Percentiles rank a stretch among this genome's conserved stretches.
phyloP scores from a whole-genome alignment of 2,888 invertebrate species.

The Limnephilus lunatus region DNA sequence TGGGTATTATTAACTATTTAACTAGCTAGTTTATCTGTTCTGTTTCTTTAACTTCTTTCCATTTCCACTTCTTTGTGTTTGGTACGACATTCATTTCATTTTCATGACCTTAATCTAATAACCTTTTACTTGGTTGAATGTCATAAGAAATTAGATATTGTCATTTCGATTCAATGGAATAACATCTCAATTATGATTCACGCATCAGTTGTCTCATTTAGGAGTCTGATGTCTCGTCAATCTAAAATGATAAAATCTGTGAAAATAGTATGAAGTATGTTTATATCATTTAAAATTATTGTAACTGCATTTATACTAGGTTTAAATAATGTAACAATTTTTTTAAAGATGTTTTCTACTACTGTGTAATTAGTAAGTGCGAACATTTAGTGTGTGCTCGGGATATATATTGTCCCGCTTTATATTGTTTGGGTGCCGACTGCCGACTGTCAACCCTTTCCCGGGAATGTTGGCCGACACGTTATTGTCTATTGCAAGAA shows the following conservation, averaged over 20 bases:
- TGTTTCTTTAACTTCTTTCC: background rate
- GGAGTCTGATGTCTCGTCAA: no score
- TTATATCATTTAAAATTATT: background rate
- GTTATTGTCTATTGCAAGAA: no score
- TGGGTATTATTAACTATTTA: slow-evolving; percentile 43
- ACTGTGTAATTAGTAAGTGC: slow-evolving; percentile 13
- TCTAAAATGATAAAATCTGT: no score
- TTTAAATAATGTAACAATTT: slow-evolving; percentile 44
- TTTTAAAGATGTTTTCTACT: slow-evolving; percentile 37
- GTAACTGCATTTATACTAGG: slow-evolving; percentile 32
- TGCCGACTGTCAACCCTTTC: background rate
- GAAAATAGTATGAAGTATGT: background rate
- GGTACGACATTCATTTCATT: background rate
- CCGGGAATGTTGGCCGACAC: background rate
- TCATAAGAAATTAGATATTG: background rate
- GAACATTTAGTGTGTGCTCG: slow-evolving; percentile 17
- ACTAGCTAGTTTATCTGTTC: background rate
- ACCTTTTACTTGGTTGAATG: background rate
- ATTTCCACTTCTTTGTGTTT: background rate
- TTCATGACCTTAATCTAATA: background rate
- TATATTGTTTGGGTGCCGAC: slow-evolving; percentile 2
- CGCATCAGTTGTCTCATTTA: background rate
- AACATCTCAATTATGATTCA: background rate
- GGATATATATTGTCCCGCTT: background rate
- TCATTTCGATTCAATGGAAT: background rate